Percentiles rank a stretch among this genome's conserved stretches.
Conservation (phyloP, 2,113 vertebrate genomes). For the Calidris pygmaea region DNA sequence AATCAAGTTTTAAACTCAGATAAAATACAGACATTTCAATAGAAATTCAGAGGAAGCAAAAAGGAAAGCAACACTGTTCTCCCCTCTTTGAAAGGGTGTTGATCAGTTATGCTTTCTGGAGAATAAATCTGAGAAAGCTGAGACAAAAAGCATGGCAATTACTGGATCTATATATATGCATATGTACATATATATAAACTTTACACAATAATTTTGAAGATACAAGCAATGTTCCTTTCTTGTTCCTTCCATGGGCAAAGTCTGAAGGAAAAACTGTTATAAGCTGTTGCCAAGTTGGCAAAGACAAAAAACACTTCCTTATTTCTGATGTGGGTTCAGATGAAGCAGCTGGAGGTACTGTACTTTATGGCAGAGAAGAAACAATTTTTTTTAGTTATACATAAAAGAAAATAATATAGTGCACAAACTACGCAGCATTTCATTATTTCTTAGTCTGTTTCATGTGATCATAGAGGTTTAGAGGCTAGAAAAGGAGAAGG, state of each 20-base stretch:
- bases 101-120: not conserved
- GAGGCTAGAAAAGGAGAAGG: not conserved
- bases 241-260: not conserved
- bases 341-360: not conserved
- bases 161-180: not conserved
- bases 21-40: not conserved
- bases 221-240: conserved; percentile 22
- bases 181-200: not conserved
- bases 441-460: not conserved
- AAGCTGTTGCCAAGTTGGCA: not conserved
- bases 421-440: not conserved
- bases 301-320: not conserved
- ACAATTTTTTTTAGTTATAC: not conserved
- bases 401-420: conserved; percentile 10
- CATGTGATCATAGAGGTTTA: not conserved
- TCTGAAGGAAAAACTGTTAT: not conserved
- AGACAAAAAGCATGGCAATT: conserved; percentile 20
- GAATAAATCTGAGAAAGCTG: conserved; percentile 10
- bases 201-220: conserved; percentile 32
- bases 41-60: conserved; percentile 7
- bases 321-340: not conserved
- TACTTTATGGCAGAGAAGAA: not conserved
- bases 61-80: not conserved
- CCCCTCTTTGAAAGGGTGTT: not conserved
- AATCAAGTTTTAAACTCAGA: not conserved